These are phyloP conservation scores for Heliangelus exortis DNA, from an alignment of 2,797 vertebrate species.

Conservation along the genomic window DNA sequence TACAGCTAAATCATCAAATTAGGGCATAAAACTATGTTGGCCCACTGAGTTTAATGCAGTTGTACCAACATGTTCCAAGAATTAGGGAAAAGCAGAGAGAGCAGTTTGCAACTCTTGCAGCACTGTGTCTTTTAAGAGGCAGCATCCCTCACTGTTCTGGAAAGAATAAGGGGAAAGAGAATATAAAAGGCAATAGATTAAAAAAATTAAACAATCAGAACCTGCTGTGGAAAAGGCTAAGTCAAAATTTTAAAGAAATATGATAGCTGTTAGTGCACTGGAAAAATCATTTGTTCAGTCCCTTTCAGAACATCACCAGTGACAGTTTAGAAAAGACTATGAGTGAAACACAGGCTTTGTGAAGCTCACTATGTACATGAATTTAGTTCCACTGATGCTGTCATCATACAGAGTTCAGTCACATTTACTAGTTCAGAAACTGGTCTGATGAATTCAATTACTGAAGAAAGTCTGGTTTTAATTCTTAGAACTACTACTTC, in stretches of 20 bases:
- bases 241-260: neutral
- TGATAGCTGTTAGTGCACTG: neutral
- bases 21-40: neutral
- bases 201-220: neutral
- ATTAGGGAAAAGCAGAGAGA: neutral
- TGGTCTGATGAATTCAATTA: constrained; percentile 51
- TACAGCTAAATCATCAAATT: neutral
- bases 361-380: neutral
- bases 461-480: constrained; percentile 64
- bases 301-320: neutral
- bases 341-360: neutral
- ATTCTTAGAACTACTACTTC: constrained; percentile 56
- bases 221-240: neutral
- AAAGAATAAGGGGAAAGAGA: neutral
- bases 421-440: constrained; percentile 5
- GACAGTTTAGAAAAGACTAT: neutral
- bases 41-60: neutral
- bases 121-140: neutral
- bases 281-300: constrained; percentile 6
- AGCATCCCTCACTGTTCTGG: neutral
- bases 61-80: neutral
- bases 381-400: neutral
- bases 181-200: neutral
- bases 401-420: neutral
- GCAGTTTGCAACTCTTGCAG: neutral